A percentile compares a stretch with the other conserved stretches of the same genome.
Evolutionary conservation across 2,113 vertebrate genomes (phyloP).

Genomic region (Neofelis nebulosa): DNA sequence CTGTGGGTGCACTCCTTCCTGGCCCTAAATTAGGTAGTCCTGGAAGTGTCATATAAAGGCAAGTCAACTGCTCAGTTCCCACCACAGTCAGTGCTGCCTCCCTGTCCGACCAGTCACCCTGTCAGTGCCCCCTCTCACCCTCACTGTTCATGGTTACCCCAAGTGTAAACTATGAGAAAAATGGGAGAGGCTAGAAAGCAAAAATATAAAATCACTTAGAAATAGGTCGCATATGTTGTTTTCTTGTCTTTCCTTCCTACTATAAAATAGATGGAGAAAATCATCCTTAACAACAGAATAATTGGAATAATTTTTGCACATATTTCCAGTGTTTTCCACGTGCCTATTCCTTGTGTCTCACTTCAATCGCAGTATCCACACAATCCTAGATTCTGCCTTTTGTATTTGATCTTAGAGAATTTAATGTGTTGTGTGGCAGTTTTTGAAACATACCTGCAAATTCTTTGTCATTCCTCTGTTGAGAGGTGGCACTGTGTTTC

Average conservation of each 20-base stretch:
- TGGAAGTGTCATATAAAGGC: neutral
- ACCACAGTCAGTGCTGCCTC: neutral
- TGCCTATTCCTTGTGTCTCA: neutral
- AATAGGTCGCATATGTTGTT: neutral
- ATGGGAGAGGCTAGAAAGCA: neutral
- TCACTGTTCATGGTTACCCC: too few species aligned
- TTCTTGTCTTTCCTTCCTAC: neutral
- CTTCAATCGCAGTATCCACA: neutral
- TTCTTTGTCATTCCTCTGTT: neutral
- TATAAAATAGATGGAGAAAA: slow-evolving; percentile 39
- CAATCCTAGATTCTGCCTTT: neutral
- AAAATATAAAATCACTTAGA: neutral
- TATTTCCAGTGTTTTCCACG: neutral
- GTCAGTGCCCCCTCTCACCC: neutral
- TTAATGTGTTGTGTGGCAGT: neutral
- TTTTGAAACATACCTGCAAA: slow-evolving; percentile 22
- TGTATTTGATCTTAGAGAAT: neutral
- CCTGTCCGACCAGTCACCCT: neutral
- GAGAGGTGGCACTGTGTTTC: neutral
- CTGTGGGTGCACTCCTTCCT: neutral
- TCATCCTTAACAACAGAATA: neutral
- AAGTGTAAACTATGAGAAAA: neutral
- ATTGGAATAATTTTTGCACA: neutral
- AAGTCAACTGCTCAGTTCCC: neutral
- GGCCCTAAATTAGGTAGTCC: neutral